These are phyloP conservation scores for Podocnemis expansa DNA, from an alignment of 2,113 vertebrate genomes.

Conservation along the genomic window DNA sequence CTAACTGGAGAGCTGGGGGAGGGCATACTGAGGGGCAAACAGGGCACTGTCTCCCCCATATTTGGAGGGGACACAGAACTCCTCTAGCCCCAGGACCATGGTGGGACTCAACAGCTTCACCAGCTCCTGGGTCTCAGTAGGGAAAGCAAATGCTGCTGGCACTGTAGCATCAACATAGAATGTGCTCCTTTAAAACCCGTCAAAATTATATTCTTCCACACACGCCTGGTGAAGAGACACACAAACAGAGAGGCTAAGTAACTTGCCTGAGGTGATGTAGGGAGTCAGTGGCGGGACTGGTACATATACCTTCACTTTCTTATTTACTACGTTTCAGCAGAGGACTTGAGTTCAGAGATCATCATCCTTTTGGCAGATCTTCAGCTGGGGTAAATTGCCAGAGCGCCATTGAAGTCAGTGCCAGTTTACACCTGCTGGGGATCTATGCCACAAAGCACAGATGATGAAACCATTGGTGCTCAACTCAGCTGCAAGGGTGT, in stretches of 20 bases:
- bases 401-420: not conserved
- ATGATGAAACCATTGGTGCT: not conserved
- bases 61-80: no score
- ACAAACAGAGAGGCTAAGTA: not conserved
- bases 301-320: rapidly evolving
- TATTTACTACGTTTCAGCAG: rapidly evolving
- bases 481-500: not conserved
- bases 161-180: no score
- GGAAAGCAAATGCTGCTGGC: no score
- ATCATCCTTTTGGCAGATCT: not conserved
- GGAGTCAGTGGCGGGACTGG: not conserved
- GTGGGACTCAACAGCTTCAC: no score
- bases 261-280: rapidly evolving
- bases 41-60: no score
- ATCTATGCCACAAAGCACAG: not conserved
- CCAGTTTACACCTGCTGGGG: not conserved
- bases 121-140: no score
- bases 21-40: no score
- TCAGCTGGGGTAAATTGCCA: not conserved
- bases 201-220: no score
- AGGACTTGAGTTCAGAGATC: not conserved
- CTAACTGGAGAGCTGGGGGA: not conserved
- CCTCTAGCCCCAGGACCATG: no score
- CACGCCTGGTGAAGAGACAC: not conserved
- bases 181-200: no score